phyloP scores from a whole-genome alignment of 2,888 invertebrate genomes.

The Nyleta sp. region DNA sequence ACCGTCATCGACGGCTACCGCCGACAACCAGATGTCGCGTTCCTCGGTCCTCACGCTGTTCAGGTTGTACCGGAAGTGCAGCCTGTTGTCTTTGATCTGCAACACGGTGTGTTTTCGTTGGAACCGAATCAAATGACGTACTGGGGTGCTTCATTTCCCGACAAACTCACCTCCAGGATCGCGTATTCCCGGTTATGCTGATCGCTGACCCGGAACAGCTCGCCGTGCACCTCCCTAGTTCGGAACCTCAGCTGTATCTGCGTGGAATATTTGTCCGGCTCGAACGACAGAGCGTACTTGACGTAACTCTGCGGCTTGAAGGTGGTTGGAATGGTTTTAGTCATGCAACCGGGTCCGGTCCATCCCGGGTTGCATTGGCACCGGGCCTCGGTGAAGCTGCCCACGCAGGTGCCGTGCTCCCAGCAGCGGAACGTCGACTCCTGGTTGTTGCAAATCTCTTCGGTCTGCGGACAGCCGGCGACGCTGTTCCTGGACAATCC shows the following conservation, averaged over 20 bases:
- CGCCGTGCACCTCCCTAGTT: conserved; percentile 96
- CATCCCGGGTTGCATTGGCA: conserved; percentile 98
- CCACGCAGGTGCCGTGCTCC: conserved; percentile 97
- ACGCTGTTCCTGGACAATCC: conserved; percentile 93
- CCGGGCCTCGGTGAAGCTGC: conserved; percentile 93
- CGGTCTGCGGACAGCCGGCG: conserved; percentile 96
- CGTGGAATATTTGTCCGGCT: conserved; percentile 95
- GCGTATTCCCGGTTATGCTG: conserved; percentile 97
- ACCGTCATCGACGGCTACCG: conserved; percentile 96
- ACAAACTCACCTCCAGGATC: conserved; percentile 87
- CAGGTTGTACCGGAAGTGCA: conserved; percentile 96
- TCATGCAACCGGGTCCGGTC: conserved; percentile 94
- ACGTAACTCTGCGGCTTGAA: conserved; percentile 97
- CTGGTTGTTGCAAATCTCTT: conserved; percentile 94
- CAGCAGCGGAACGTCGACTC: conserved; percentile 93
- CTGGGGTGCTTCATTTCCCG: no score
- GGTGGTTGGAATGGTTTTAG: conserved; percentile 94
- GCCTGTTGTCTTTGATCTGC: conserved; percentile 93
- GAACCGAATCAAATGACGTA: no score
- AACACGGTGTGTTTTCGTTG: no score
- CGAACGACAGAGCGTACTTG: conserved; percentile 97
- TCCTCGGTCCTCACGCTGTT: conserved; percentile 96
- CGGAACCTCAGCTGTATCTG: conserved; percentile 97
- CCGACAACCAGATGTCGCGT: conserved; percentile 94
- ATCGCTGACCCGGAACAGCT: conserved; percentile 96